These are phyloP conservation scores for Aphaenogaster ashmeadi DNA, from an alignment of 1,140 invertebrate genomes.

Conservation along the genomic window DNA sequence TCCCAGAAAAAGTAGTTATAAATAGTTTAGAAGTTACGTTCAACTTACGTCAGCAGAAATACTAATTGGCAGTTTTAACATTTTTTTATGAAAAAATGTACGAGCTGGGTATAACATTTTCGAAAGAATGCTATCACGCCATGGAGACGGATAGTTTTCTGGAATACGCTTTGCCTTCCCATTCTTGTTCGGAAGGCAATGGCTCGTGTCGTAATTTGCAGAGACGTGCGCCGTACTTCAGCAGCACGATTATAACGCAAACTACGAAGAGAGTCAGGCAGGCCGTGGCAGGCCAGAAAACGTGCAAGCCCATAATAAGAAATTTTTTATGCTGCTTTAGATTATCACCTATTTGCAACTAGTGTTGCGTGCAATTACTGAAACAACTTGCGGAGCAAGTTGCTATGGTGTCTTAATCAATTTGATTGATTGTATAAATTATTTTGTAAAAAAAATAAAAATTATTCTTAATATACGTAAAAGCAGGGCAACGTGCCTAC, in stretches of 20 bases:
- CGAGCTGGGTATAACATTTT: not conserved
- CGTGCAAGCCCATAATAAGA: conserved; percentile 89
- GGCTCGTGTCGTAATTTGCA: conserved; percentile 90
- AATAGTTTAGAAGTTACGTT: not conserved
- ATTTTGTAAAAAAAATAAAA: conserved; percentile 9
- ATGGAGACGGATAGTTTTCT: conserved; percentile 88
- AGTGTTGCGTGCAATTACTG: not conserved
- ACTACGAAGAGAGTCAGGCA: conserved; percentile 91
- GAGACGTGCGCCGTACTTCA: conserved; percentile 91
- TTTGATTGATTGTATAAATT: not conserved
- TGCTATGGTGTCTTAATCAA: not conserved
- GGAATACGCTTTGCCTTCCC: conserved; percentile 89
- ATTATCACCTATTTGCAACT: conserved; percentile 5
- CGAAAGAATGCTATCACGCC: conserved; percentile 65
- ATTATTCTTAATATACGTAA: not conserved
- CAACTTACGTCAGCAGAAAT: not conserved
- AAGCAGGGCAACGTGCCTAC: conserved; percentile 4
- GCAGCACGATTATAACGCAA: conserved; percentile 91
- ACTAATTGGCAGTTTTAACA: not conserved
- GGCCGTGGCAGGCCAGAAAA: conserved; percentile 92
- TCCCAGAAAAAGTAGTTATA: conserved; percentile 15
- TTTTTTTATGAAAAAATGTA: conserved; percentile 4
- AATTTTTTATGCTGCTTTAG: conserved; percentile 47
- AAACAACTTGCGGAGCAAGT: not conserved
- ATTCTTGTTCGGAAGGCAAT: conserved; percentile 88